Conservation (phyloP, 2,888 invertebrate genomes). For the Cantharis nigra region DNA sequence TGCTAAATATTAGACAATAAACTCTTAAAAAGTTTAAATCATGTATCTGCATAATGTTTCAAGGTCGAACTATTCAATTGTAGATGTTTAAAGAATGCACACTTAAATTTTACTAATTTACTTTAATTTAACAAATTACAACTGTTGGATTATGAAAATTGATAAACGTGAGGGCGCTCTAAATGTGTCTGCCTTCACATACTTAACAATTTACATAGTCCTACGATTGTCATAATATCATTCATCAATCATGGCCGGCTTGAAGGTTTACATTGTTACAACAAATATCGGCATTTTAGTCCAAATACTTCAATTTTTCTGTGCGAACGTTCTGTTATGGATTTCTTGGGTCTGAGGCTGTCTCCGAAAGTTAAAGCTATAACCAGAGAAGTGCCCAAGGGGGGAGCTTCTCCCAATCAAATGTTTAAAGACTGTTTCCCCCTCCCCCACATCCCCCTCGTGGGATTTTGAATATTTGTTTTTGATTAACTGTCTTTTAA, state of each 20-base stretch:
- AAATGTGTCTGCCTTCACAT: neutral
- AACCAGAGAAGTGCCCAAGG: too few relatives aligned
- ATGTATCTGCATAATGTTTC: neutral
- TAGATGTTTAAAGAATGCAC: neutral
- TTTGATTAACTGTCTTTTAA: too few relatives aligned
- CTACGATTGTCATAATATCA: neutral
- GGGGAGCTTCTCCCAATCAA: too few relatives aligned
- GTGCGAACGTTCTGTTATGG: too few relatives aligned
- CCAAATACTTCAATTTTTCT: too few relatives aligned
- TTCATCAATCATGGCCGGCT: neutral
- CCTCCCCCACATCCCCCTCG: too few relatives aligned
- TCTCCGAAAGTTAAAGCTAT: too few relatives aligned
- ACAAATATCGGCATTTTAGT: neutral
- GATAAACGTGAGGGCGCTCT: neutral
- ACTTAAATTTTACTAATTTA: slow-evolving; percentile 1
- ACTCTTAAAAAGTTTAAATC: neutral
- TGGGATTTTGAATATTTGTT: too few relatives aligned
- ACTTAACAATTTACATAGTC: neutral
- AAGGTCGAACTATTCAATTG: neutral
- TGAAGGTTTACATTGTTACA: neutral
- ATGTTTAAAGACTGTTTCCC: too few relatives aligned
- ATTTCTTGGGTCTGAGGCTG: too few relatives aligned
- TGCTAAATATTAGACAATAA: slow-evolving; percentile 19
- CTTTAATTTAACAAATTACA: neutral
- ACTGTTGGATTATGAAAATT: neutral